phyloP scores from a whole-genome alignment of 2,888 invertebrate species.

The Drosophila acutilabella region DNA sequence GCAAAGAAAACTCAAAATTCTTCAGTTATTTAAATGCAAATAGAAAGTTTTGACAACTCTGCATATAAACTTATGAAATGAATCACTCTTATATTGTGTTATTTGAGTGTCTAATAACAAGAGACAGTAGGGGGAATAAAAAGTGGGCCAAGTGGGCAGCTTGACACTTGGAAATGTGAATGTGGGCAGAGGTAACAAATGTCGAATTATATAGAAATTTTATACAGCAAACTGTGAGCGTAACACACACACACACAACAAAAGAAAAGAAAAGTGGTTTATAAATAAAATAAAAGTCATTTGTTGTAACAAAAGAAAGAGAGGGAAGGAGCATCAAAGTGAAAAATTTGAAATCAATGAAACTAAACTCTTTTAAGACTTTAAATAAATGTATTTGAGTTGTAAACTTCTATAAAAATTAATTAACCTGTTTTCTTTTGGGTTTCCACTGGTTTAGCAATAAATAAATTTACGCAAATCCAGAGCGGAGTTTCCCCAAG shows the following conservation, averaged over 20 bases:
- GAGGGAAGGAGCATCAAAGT: too few species aligned
- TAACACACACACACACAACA: not conserved
- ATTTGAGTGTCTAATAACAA: conserved; percentile 10
- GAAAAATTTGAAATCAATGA: too few species aligned
- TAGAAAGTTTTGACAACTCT: conserved; percentile 34
- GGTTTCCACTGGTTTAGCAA: conserved; percentile 16
- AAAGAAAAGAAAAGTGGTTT: conserved; percentile 3
- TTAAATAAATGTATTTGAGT: not conserved
- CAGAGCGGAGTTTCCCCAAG: conserved; percentile 13
- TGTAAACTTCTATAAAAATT: not conserved
- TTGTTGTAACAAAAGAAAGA: not conserved
- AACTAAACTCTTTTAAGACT: not conserved
- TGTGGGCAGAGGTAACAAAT: conserved; percentile 12
- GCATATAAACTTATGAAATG: not conserved
- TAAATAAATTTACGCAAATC: conserved; percentile 28
- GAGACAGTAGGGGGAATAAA: conserved; percentile 4
- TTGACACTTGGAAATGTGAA: conserved; percentile 23
- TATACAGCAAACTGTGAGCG: conserved; percentile 1
- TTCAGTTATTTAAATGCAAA: not conserved
- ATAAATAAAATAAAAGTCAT: too few species aligned
- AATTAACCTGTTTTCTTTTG: not conserved
- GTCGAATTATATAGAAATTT: conserved; percentile 11
- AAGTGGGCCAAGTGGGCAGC: conserved; percentile 53
- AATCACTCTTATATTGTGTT: conserved; percentile 36
- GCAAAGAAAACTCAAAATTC: not conserved